phyloP scores from a whole-genome alignment of 2,888 invertebrate species.

The Acleris sparsana region DNA sequence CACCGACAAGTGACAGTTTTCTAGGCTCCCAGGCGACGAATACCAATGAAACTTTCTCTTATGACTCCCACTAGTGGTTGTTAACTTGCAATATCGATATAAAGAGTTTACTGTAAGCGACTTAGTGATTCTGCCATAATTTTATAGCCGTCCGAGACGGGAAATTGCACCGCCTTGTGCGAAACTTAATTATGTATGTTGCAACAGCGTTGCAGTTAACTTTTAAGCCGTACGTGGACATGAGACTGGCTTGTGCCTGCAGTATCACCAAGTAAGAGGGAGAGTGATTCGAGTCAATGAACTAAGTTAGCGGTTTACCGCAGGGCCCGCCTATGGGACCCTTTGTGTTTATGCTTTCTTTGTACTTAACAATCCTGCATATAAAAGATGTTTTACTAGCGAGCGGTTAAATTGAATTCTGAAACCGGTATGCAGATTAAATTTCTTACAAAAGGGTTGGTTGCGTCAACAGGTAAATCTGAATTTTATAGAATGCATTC shows the following conservation, averaged over 20 bases:
- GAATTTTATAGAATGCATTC: slow-evolving; percentile 21
- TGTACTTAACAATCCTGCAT: slow-evolving; percentile 45
- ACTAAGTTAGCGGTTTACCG: slow-evolving; percentile 64
- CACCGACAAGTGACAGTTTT: slow-evolving; percentile 39
- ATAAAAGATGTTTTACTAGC: slow-evolving; percentile 37
- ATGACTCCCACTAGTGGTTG: slow-evolving; percentile 11
- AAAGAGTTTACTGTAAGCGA: slow-evolving; percentile 2
- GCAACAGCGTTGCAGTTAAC: slow-evolving; percentile 20
- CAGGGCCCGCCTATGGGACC: slow-evolving; percentile 54
- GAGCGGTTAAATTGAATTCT: slow-evolving; percentile 45
- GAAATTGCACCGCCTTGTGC: background rate
- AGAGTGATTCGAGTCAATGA: slow-evolving; percentile 60
- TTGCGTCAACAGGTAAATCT: slow-evolving; percentile 21
- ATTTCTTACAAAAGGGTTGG: slow-evolving; percentile 36
- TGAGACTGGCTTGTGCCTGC: slow-evolving; percentile 13
- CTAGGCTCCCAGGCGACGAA: slow-evolving; percentile 42
- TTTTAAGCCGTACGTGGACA: slow-evolving; percentile 9
- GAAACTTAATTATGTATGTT: slow-evolving; percentile 9
- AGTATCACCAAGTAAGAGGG: slow-evolving; percentile 46
- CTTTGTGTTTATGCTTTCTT: slow-evolving; percentile 52
- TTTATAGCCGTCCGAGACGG: background rate
- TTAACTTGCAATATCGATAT: background rate
- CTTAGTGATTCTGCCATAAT: slow-evolving; percentile 5
- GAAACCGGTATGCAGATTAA: slow-evolving; percentile 40
- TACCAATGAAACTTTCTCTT: slow-evolving; percentile 46